Conservation (phyloP, 2,113 vertebrate species). For the Psittacula cyanocephala region DNA sequence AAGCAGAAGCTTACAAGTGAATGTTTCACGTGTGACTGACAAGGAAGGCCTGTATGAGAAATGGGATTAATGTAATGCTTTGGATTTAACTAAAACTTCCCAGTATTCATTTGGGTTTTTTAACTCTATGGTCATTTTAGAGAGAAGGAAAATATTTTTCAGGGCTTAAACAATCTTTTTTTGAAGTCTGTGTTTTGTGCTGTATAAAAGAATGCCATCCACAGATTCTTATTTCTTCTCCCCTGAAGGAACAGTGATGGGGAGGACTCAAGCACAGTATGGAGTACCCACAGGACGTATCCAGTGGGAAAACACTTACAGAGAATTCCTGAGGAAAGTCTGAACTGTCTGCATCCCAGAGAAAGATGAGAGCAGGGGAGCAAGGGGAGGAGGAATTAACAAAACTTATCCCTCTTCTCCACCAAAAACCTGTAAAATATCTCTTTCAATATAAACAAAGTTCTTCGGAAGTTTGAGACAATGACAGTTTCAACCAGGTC, state of each 20-base stretch:
- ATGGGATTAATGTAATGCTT: not conserved
- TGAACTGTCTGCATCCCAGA: not conserved
- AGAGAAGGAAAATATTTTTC: not conserved
- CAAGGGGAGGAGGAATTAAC: not conserved
- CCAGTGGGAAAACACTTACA: not conserved
- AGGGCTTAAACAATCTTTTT: not conserved
- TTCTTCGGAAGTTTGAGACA: not conserved
- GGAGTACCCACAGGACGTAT: not conserved
- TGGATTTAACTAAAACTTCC: not conserved
- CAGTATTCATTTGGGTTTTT: not conserved
- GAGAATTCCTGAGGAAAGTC: not conserved
- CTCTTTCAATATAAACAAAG: not conserved
- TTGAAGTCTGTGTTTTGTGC: not conserved
- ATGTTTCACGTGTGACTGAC: not conserved
- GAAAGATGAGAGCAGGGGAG: not conserved
- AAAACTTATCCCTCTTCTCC: accelerated
- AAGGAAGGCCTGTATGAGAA: not conserved
- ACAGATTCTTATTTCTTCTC: not conserved
- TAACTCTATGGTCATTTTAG: not conserved
- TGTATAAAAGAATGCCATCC: not conserved
- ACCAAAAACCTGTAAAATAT: not conserved
- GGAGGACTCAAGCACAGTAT: not conserved
- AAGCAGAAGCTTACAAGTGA: not conserved
- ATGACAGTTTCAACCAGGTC: not conserved
- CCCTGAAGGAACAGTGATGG: not conserved